Evolutionary conservation across 2,113 vertebrate genomes (phyloP), one percentile per base, ranked within the genome.

Genomic region (Apodemus sylvaticus): DNA sequence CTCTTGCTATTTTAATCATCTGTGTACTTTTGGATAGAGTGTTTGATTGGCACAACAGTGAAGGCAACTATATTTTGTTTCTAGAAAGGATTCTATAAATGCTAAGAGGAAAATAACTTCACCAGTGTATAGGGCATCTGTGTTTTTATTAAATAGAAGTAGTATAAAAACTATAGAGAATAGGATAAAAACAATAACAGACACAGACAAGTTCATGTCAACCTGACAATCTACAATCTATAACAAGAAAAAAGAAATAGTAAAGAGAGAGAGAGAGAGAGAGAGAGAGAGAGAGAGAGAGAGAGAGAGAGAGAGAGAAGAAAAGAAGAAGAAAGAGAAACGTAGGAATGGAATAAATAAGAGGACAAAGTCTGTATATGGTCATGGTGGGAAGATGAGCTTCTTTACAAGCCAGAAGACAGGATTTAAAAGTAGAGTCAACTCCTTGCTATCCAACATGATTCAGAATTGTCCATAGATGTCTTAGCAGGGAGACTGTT

Each of bases 141-240:
- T 29, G 34, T 86, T 78, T 31, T 17, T 58, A 31, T 58, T 58
- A 58, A 88, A 48, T 87, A 60, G 53, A 92, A 82, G 71, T 53
- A 82, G 48, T 66, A 96, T 29, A 74, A 71, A 85, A 92, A 79
- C 0, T 62, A 77, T 53, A 96, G 24, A 58, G 16, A 90, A 70
- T 10, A 86, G 71, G 60, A 85, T 53, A 71, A 77, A 94, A 19
- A 4, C 24, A 92, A 77, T n/a, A 74, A 68, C n/a, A 62, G 39
- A 51, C 64, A 45, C 62, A 34, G 31, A 55, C 87, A 62, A 70
- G 9, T 60, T 64, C 31, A n/a, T 34, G 60, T 26, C 66, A 78
- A 92, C 92, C n/a, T 83, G 10, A 17, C 5, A 93, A 86, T 45
- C 16, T 86, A 9, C 7, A 93, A 86, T 51, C 9, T 82, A 10